These are phyloP conservation scores for Ennomos erosarius DNA, from an alignment of 2,888 invertebrate species.

Conservation along the genomic window DNA sequence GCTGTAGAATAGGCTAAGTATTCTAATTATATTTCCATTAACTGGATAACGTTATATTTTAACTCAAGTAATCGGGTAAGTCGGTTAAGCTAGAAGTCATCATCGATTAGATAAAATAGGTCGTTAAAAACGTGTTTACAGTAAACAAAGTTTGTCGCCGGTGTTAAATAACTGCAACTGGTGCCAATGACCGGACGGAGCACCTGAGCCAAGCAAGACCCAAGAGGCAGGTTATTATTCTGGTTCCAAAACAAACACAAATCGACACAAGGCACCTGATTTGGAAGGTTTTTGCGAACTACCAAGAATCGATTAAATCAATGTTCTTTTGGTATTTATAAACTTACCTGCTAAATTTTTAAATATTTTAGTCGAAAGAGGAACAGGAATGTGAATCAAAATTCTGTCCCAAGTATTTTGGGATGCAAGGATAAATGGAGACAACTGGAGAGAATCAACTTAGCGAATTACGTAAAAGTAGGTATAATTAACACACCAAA, in stretches of 20 bases:
- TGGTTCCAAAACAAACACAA: constrained; percentile 70
- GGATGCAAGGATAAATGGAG: too few species aligned
- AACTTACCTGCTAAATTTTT: constrained; percentile 14
- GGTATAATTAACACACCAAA: too few species aligned
- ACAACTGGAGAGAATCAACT: too few species aligned
- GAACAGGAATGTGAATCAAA: constrained; percentile 20
- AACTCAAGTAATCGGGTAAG: neutral
- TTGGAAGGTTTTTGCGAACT: constrained; percentile 39
- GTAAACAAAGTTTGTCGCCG: constrained; percentile 70
- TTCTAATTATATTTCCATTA: neutral
- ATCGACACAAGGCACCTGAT: constrained; percentile 37
- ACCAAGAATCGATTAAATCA: constrained; percentile 35
- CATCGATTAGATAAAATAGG: constrained; percentile 54
- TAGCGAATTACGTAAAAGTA: too few species aligned
- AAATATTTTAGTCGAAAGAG: constrained; percentile 6
- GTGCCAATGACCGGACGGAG: constrained; percentile 77
- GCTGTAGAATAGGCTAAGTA: neutral
- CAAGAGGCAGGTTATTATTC: constrained; percentile 68
- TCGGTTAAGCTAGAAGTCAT: constrained; percentile 28
- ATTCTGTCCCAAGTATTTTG: neutral
- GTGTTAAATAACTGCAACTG: constrained; percentile 80
- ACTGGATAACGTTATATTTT: too few species aligned
- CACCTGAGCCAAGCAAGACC: constrained; percentile 50
- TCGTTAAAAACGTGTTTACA: constrained; percentile 70
- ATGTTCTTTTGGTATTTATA: constrained; percentile 30